Evolutionary conservation across 1,140 invertebrate genomes (phyloP).

Genomic region (Drosophila parvula): DNA sequence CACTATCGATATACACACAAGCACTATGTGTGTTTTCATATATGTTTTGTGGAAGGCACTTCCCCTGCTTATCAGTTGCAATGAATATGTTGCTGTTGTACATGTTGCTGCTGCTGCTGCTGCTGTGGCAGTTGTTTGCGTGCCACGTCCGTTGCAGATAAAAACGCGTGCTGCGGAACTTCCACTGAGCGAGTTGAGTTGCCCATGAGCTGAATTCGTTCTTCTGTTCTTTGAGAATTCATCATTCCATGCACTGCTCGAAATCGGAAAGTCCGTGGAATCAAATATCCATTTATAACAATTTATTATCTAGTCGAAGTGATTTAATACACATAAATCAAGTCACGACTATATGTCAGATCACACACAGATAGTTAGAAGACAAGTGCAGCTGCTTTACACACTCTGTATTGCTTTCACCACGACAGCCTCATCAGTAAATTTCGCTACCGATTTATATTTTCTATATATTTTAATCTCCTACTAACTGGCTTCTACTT

Average conservation of each 20-base stretch:
- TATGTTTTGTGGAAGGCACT: constrained; percentile 17
- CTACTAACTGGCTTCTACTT: no score
- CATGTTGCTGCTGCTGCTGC: constrained; percentile 15
- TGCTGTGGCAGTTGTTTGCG: constrained; percentile 41
- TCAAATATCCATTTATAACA: background rate
- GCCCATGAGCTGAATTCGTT: constrained; percentile 41
- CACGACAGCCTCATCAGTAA: background rate
- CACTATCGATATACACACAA: constrained; percentile 52
- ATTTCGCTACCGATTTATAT: background rate
- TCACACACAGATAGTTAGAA: background rate
- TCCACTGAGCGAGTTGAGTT: constrained; percentile 35
- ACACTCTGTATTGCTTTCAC: background rate
- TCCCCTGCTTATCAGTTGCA: constrained; percentile 62
- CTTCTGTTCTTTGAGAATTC: constrained; percentile 36
- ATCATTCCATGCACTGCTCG: constrained; percentile 9
- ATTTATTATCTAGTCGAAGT: background rate
- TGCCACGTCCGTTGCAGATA: constrained; percentile 77
- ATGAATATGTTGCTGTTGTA: constrained; percentile 32
- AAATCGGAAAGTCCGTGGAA: background rate
- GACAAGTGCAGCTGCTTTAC: background rate
- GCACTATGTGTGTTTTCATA: background rate
- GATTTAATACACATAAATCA: background rate
- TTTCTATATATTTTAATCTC: no score
- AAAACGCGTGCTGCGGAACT: constrained; percentile 74
- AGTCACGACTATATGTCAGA: no score